These are phyloP conservation scores for Casuarius casuarius DNA, from an alignment of 2,113 vertebrate genomes.

Conservation along the genomic window DNA sequence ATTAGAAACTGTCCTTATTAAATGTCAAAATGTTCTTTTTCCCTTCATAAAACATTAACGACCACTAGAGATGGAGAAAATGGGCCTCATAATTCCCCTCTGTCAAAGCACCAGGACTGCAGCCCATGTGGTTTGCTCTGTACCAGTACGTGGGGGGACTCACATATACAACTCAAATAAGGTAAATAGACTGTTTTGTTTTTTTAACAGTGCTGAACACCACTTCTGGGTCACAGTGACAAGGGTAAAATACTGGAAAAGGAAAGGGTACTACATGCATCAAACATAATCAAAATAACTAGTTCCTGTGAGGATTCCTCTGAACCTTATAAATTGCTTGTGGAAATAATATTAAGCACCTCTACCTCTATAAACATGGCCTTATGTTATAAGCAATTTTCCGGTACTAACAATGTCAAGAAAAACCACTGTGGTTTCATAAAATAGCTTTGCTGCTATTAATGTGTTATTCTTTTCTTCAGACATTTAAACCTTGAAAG, in stretches of 20 bases:
- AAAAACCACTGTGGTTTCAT: background rate
- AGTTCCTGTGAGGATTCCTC: background rate
- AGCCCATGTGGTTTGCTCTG: background rate
- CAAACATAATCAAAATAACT: constrained; percentile 33
- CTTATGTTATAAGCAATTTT: constrained; percentile 22
- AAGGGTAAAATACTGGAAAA: constrained; percentile 12
- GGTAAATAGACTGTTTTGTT: background rate
- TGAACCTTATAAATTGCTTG: background rate
- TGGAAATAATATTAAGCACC: constrained; percentile 24
- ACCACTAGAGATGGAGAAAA: constrained; percentile 31
- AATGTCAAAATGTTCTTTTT: constrained; percentile 56
- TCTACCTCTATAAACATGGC: background rate
- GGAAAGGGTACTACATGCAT: background rate
- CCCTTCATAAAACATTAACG: constrained; percentile 43
- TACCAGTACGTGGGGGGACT: background rate
- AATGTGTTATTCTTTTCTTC: background rate
- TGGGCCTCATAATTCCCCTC: background rate
- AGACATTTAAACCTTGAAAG: background rate
- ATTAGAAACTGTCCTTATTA: constrained; percentile 46
- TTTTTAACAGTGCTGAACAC: background rate
- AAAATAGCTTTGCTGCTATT: constrained; percentile 9
- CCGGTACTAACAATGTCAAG: constrained; percentile 19
- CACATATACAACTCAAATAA: background rate
- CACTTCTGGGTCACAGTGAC: background rate
- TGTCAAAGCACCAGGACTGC: background rate